Conservation (phyloP, 1,140 invertebrate species). For the Drosophila lacertosa region DNA sequence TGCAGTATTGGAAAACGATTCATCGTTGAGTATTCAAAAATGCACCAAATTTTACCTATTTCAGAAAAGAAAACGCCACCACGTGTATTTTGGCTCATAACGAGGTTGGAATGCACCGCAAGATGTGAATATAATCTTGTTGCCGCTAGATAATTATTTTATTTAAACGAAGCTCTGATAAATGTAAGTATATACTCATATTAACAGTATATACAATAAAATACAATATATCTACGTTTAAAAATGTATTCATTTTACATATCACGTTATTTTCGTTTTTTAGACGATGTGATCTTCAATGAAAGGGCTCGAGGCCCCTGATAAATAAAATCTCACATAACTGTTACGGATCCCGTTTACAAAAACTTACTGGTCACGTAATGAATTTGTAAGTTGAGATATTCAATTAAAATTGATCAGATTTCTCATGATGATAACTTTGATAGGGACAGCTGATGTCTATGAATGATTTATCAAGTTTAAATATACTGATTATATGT, state of each 20-base stretch:
- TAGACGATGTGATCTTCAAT: no score
- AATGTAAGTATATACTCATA: neutral
- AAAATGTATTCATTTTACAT: no score
- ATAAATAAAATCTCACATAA: no score
- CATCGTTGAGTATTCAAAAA: neutral
- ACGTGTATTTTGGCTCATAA: neutral
- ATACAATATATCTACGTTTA: no score
- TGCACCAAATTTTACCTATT: conserved; percentile 5
- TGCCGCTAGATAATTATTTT: neutral
- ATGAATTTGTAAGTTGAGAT: no score
- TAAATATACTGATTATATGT: neutral
- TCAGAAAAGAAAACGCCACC: neutral
- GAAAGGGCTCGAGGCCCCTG: no score
- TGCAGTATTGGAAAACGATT: neutral
- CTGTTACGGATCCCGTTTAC: no score
- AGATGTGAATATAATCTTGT: neutral
- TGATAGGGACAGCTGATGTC: conserved; percentile 56
- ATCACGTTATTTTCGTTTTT: no score
- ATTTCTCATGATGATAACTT: conserved; percentile 53
- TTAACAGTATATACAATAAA: no score
- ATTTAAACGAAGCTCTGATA: neutral
- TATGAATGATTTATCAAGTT: conserved; percentile 46
- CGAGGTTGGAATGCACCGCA: neutral
- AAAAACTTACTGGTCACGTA: no score
- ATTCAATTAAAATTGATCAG: no score